Evolutionary conservation across 2,113 vertebrate species (phyloP), one percentile per base, ranked within the genome.

Genomic region (Panthera uncia): DNA sequence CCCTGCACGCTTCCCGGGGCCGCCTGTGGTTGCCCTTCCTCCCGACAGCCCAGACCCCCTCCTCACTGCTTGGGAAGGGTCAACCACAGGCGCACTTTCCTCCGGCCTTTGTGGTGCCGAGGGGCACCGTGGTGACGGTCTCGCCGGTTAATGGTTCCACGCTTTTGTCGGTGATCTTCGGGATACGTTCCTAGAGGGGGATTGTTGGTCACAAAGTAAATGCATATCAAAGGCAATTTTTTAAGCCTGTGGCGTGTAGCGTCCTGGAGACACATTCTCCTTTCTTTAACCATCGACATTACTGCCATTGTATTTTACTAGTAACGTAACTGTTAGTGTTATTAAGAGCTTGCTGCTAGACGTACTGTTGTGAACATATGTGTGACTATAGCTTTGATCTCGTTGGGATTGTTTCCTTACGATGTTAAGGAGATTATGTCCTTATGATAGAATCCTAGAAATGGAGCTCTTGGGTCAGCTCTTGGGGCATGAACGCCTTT

Each of bases 361-460:
- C 7, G 4, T 29, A 4, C 5, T 31, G 7, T 31, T 12, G 1
- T n/a, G 66, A 31, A 29, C 0, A 0, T 2, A 8, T 0, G 10
- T 27, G 36, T 31, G 84, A 8, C 1, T 5, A 3, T 1, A 23
- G 16, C 73, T 89, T 14, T 18, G 48, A 1, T 19, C 84, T 14
- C 3, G 0, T 6, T 61, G 18, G 33, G n/a, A 4, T 45, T 25
- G 2, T 23, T 6, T 73, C 78, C 12, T 76, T 23, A 5, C 0
- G 10, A 18, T 11, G 18, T 19, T 19, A 6, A 61, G 57, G 7
- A 61, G 23, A 23, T 61, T 25, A 4, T 14, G 6, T 73, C 78
- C 12, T 76, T 33, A 5, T 0, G 10, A 14, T 11, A 21, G 50
- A 21, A 25, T 36, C 31, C 63, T n/a, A 4, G 61, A 4, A 27